Percentiles rank a stretch among this genome's conserved stretches.
Conservation (phyloP, 2,113 vertebrate species). For the Okapia johnstoni region DNA sequence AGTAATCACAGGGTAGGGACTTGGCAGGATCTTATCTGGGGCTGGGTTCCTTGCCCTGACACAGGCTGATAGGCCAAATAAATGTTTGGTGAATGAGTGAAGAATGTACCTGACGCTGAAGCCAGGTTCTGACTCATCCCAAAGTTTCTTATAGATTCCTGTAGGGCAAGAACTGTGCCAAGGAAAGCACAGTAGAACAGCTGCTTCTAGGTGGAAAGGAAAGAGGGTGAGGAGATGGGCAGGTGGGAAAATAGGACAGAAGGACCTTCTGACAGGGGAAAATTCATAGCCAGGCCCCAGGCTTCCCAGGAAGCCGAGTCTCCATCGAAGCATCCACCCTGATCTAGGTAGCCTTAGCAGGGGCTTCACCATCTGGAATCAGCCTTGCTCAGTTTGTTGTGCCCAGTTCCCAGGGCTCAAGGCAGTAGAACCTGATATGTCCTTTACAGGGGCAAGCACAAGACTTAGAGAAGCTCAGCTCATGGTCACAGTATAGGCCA, state of each 20-base stretch:
- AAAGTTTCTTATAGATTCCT: not conserved
- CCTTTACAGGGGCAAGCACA: not conserved
- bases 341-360: not conserved
- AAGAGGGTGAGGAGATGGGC: not conserved
- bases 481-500: not conserved
- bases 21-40: not conserved
- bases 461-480: not conserved
- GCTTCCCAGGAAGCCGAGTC: not conserved
- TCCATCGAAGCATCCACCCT: not conserved
- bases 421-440: not conserved
- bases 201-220: not conserved
- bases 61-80: not conserved
- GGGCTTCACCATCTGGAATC: not conserved
- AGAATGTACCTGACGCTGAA: not conserved
- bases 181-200: not conserved
- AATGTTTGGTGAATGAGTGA: not conserved
- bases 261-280: not conserved
- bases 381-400: not conserved
- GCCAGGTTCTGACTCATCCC: not conserved
- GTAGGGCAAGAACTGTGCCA: not conserved
- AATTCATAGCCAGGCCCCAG: not conserved
- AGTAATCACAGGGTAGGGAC: not conserved
- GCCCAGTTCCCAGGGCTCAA: not conserved
- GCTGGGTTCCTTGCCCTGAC: not conserved
- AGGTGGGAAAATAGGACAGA: not conserved